Evolutionary conservation across 37 sponge, comb jelly and placozoan species (phyloP), one percentile per base, ranked within the genome.

Genomic region (Beroe ovata): DNA sequence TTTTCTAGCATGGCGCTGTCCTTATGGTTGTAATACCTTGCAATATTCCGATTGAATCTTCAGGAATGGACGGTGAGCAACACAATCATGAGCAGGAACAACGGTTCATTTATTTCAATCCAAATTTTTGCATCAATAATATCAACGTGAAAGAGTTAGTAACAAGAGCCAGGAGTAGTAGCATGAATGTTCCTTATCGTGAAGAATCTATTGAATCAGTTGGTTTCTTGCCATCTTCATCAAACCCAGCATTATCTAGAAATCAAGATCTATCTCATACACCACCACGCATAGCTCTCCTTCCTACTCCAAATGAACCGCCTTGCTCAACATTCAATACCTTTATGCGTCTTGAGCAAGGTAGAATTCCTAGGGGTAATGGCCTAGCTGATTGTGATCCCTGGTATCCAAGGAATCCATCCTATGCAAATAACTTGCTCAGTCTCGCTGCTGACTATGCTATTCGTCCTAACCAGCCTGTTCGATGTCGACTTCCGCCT

Each of bases 121-220:
- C 84, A 2, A 42, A 39, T 23, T 77, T 42, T 77, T 42, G 54
- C 22, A 77, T 77, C 41, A 77, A 77, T 35, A 77, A 77, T 29
- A 77, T 77, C 35, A 77, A 39, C 25, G 54, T 77, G 19, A 77
- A 77, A 54, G 84, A 77, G 42, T 42, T 77, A 33, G 69, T 66
- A 34, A 11, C 30, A 0, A 25, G 69, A 66, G 69, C 69, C 16
- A 47, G 54, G 54, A 47, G 11, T 47, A 47, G 54, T 47, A 47
- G 11, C 11, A 47, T 47, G 11, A 47, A 6, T 11, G 11, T 11
- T 47, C 6, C 11, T 47, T n/a, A n/a, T n/a, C 11, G 11, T 47
- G 69, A 66, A 33, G 18, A 32, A 66, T 26, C 69, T 1, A 18
- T 18, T 14, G 3, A 3, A 26, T 11, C 18, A 3, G 29, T 37